These are phyloP conservation scores for Lophotriccus pileatus DNA, from an alignment of 2,797 vertebrate species.

Conservation along the genomic window DNA sequence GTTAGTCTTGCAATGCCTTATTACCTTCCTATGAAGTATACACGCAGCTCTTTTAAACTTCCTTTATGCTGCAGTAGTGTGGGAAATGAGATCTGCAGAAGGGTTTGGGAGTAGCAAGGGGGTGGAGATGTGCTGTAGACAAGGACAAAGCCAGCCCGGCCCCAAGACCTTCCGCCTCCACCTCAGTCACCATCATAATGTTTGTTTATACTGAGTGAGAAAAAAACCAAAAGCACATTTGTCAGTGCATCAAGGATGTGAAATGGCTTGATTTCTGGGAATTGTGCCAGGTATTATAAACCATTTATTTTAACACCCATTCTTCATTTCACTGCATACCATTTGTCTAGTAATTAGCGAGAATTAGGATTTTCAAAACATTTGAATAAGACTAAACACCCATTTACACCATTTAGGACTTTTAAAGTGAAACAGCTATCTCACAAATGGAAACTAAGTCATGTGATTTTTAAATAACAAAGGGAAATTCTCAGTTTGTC, in stretches of 20 bases:
- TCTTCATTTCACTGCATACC: conserved; percentile 51
- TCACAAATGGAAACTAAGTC: conserved; percentile 54
- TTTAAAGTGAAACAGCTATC: conserved; percentile 61
- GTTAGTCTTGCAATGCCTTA: conserved; percentile 76
- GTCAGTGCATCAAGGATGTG: conserved; percentile 43
- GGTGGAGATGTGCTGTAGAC: conserved; percentile 46
- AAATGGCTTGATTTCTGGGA: conserved; percentile 71
- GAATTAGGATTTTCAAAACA: conserved; percentile 61
- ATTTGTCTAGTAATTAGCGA: conserved; percentile 68
- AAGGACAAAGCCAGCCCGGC: background rate
- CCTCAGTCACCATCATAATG: background rate
- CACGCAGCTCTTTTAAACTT: conserved; percentile 57
- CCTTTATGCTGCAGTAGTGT: conserved; percentile 48
- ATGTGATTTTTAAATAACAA: conserved; percentile 49
- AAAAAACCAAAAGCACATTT: conserved; percentile 72
- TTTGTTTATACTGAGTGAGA: conserved; percentile 63
- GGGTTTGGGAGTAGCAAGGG: conserved; percentile 5
- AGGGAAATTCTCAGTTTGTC: conserved; percentile 54
- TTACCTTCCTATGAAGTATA: conserved; percentile 75
- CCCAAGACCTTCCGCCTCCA: background rate
- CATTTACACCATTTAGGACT: conserved; percentile 51
- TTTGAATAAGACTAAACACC: conserved; percentile 34
- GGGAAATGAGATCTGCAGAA: conserved; percentile 65
- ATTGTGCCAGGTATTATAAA: conserved; percentile 61
- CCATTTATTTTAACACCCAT: conserved; percentile 62